Evolutionary conservation across 2,888 invertebrate species (phyloP).

Genomic region (Rapana venosa): DNA sequence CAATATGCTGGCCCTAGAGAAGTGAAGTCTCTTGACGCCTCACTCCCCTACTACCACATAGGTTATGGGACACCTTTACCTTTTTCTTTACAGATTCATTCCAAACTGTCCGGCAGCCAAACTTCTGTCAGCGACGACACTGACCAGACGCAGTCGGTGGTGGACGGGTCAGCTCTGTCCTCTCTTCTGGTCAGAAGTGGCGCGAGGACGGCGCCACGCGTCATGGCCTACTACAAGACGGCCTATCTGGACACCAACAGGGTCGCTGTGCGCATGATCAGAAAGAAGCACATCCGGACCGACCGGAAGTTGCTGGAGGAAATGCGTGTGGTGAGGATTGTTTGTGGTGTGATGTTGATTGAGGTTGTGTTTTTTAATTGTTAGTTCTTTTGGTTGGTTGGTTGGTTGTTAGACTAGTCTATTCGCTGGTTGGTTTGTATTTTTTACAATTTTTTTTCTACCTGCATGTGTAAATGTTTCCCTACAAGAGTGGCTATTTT

Average conservation of each 20-base stretch:
- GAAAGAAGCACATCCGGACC: constrained; percentile 63
- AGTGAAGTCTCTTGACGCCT: no score
- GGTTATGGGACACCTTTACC: no score
- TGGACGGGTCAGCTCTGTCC: not conserved
- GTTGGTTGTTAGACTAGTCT: not conserved
- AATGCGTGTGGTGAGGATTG: constrained; percentile 64
- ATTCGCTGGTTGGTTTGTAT: not conserved
- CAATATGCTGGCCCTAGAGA: no score
- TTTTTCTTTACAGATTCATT: not conserved
- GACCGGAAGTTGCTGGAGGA: constrained; percentile 67
- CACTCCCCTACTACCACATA: no score
- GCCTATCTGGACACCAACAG: constrained; percentile 63
- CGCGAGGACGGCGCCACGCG: constrained; percentile 64
- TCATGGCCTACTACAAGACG: constrained; percentile 55
- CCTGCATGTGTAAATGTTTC: no score
- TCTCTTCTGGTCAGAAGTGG: not conserved
- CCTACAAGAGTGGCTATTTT: no score
- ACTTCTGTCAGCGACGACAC: not conserved
- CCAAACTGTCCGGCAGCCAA: constrained; percentile 3
- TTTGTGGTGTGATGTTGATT: no score
- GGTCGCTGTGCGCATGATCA: constrained; percentile 68
- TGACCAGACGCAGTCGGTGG: not conserved
- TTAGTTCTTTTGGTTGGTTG: not conserved
- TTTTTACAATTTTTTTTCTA: not conserved
- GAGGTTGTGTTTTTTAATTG: not conserved